These are phyloP conservation scores for Sebastes nivosus DNA, from an alignment of 2,797 vertebrate species.

Conservation along the genomic window DNA sequence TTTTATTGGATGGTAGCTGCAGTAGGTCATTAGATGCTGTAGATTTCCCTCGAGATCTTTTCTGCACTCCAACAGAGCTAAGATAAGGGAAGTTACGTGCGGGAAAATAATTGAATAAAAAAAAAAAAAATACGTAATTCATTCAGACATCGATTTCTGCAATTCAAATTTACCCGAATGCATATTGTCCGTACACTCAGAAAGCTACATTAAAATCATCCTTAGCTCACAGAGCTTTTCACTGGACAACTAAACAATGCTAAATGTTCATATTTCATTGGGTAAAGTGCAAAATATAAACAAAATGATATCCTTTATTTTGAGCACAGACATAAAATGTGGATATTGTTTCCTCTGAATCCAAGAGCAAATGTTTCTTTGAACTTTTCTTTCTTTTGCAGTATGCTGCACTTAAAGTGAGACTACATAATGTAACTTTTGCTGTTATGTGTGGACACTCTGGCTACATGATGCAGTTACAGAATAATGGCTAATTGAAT, in stretches of 20 bases:
- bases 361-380: not conserved
- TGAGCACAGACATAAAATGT: not conserved
- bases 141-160: not conserved
- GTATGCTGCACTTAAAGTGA: not conserved
- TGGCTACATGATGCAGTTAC: not conserved
- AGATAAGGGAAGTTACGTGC: conserved; percentile 26
- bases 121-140: not conserved
- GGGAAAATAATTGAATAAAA: not conserved
- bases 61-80: conserved; percentile 8
- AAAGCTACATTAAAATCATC: not conserved
- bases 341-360: not conserved
- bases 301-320: not conserved
- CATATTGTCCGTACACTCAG: not conserved
- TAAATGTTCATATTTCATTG: not conserved
- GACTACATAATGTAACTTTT: not conserved
- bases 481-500: conserved; percentile 23
- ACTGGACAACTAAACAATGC: not conserved
- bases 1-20: conserved; percentile 41
- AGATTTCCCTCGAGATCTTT: conserved; percentile 58
- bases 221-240: not conserved
- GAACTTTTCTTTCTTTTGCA: not conserved
- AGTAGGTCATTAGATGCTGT: conserved; percentile 50
- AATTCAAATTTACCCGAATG: conserved; percentile 1
- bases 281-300: not conserved
- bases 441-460: not conserved